Conservation (phyloP, 1,140 invertebrate genomes). For the Papilio helenus region DNA sequence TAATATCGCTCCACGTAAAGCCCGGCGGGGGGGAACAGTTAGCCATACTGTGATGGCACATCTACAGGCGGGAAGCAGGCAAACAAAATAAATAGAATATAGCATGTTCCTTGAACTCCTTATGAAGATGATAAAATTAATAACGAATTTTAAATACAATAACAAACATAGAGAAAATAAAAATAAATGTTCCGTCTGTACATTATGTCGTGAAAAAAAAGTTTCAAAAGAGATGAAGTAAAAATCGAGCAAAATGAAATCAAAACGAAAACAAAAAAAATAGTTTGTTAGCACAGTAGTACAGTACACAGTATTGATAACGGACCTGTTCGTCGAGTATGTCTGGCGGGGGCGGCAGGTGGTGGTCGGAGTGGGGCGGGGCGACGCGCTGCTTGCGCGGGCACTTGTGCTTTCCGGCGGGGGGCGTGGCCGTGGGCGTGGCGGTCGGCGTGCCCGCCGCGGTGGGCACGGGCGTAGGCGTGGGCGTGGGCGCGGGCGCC, state of each 20-base stretch:
- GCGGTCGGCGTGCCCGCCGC: not conserved
- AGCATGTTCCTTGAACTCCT: too few relatives aligned
- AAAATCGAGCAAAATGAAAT: too few relatives aligned
- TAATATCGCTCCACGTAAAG: constrained; percentile 74
- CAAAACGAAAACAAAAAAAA: too few relatives aligned
- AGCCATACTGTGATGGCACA: constrained; percentile 67
- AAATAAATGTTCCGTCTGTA: too few relatives aligned
- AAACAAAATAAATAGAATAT: constrained; percentile 49
- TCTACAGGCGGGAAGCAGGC: constrained; percentile 69
- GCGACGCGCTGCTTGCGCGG: constrained; percentile 70
- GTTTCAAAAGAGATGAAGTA: too few relatives aligned
- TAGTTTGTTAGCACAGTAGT: not conserved
- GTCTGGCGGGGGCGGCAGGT: constrained; percentile 78
- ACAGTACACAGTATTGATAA: not conserved
- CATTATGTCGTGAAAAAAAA: too few relatives aligned
- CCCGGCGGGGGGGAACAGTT: constrained; percentile 71
- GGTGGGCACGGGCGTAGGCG: not conserved
- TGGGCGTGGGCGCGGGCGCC: not conserved
- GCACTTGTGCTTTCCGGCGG: constrained; percentile 60
- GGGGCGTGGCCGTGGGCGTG: not conserved
- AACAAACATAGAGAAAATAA: too few relatives aligned
- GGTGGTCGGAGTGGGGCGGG: constrained; percentile 73
- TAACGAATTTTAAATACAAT: not conserved
- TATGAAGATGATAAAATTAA: not conserved
- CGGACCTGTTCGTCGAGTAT: constrained; percentile 73